Base-by-base conservation (phyloP, 2,113 vertebrate genomes). In the Hucho hucho region DNA sequence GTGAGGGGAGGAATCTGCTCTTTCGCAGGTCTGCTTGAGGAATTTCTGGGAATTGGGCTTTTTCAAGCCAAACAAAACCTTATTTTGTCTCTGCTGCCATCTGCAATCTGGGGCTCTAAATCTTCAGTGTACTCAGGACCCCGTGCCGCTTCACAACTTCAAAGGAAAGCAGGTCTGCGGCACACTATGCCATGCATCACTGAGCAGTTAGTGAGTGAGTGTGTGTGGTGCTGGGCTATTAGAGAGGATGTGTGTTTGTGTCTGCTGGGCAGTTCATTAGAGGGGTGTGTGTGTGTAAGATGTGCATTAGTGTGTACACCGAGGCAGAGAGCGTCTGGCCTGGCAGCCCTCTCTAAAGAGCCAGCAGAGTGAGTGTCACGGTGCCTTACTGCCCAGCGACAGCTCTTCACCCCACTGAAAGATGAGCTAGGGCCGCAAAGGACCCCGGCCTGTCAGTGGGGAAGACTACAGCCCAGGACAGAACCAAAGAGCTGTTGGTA, bases 301-400 rank as follows among this genome's bases (percentile, higher is more conserved):
- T 2, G 5, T 32, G 32, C 6, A 32, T 32, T 1, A 32, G 32
- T 32, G 66, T 63, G 65, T 63, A 63, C 29, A 53, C 28, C 46
- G 53, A 72, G 78, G 77, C 67, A 46, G 59, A 71, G 25, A 5
- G n/a, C 25, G 76, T 67, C 70, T 79, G 68, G 73, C 70, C 56
- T 20, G 20, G 80, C 26, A 43, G 25, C 4, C 53, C 13, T 13
- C 53, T 61, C 63, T 61, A 70, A 58, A 65, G 76, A 37, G 67
- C 58, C 77, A 64, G 20, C 37, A 26, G 22, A 1, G 25, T 72
- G 71, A 2, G 25, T 65, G 75, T 76, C 22, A 4, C 64, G 14
- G 70, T 66, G 64, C 67, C 84, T 86, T 83, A 84, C 74, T 81
- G 69, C 68, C 77, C 78, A 69, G 66, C 4, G 29, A 84, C 47